These are phyloP conservation scores for Platyscelio sp. DNA, from an alignment of 2,888 invertebrate species.

Conservation along the genomic window DNA sequence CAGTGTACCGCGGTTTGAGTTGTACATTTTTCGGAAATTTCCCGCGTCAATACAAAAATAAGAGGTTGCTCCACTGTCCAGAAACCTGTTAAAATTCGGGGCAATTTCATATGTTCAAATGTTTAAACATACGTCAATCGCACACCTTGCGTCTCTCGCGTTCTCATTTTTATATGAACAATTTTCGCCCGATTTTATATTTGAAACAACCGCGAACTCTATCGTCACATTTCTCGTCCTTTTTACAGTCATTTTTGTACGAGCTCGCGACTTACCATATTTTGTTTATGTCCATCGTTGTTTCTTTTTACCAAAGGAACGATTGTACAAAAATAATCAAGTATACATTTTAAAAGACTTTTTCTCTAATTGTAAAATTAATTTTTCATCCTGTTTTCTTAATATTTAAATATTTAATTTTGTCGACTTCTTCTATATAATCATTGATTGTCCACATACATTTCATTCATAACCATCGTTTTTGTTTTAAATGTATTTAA, in stretches of 20 bases:
- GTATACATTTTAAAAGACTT: no score
- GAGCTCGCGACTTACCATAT: not conserved
- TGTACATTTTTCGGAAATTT: constrained; percentile 5
- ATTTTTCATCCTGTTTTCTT: no score
- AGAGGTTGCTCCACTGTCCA: constrained; percentile 32
- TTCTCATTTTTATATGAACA: constrained; percentile 16
- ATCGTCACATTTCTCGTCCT: not conserved
- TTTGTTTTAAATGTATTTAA: no score
- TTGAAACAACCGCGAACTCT: constrained; percentile 6
- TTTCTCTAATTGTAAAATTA: no score
- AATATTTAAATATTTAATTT: no score
- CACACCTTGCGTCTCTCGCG: not conserved
- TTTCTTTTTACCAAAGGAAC: constrained; percentile 2
- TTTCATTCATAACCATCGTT: no score
- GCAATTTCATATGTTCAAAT: not conserved
- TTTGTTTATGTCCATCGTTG: constrained; percentile 6
- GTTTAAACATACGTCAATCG: constrained; percentile 23
- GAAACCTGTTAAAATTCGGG: constrained; percentile 12
- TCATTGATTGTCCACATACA: no score
- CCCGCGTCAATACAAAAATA: constrained; percentile 7
- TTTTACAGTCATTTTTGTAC: constrained; percentile 4
- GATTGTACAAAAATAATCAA: no score
- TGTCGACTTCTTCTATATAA: no score
- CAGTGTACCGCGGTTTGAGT: constrained; percentile 1
- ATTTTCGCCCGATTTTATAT: constrained; percentile 9